Base-by-base conservation (phyloP, 2,888 invertebrate genomes). In the Phyllotreta striolata region DNA sequence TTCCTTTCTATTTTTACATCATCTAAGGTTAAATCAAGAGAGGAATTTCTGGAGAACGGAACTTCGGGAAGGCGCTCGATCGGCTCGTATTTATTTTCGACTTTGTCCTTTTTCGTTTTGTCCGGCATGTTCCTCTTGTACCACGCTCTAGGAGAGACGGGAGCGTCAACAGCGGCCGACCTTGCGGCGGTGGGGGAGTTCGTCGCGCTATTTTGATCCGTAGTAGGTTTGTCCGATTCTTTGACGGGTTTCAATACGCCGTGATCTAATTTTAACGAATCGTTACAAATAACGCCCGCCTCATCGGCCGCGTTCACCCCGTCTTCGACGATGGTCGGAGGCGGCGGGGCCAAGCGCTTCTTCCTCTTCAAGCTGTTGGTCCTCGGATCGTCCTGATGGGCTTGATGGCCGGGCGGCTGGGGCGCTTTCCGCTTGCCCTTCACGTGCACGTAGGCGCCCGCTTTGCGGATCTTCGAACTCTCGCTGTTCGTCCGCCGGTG, bases 381-480 rank as follows among this genome's bases (percentile, higher is more conserved):
- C 34, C 76, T 77, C 14, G 71, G 68, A 13, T 68, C 61, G 13
- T 72, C 72, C 4, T 54, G 43, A n/a, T 67, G 39, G 10, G 10
- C 57, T 58, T 57, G 70, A 62, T 69, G 69, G n/a, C 74, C 77
- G 0, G 91, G 91, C 4, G 91, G 91, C 68, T 84, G 85, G 0
- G 91, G 91, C 0, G 91, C 91, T 74, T 86, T 87, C 55, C 91
- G 81, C 78, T 92, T 92, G 24, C 91, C 91, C 70, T 90, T 90
- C 0, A 91, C 91, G 82, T 91, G 89, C 24, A 83, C 78, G 71
- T 83, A 84, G 2, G 83, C 81, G 3, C 86, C 86, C 7, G 87
- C 84, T 69, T 85, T 85, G 51, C 85, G 84, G 65, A 85, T 85
- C 69, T 85, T 84, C 24, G 86, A 84, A 10, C 84, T 84, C 80